Evolutionary conservation across 2,113 vertebrate genomes (phyloP).

Genomic region (Recurvirostra avosetta): DNA sequence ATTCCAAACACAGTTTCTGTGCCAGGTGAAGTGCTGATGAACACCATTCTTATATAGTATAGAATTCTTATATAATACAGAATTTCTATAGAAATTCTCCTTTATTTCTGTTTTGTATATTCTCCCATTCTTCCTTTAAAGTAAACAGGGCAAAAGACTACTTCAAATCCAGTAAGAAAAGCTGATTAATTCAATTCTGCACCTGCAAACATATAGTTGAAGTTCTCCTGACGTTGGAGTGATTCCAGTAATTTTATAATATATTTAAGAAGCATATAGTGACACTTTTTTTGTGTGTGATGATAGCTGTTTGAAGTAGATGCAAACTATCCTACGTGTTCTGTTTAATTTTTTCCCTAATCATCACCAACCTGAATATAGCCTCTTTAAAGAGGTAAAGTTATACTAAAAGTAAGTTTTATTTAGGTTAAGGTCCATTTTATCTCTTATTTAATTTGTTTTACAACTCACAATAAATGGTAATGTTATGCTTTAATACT

Average conservation of each 20-base stretch:
- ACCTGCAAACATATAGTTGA: not conserved
- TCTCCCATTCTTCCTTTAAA: not conserved
- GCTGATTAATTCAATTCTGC: not conserved
- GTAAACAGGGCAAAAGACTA: not conserved
- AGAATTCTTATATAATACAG: too few species aligned
- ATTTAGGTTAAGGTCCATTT: not conserved
- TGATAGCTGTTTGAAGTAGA: not conserved
- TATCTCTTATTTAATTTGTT: not conserved
- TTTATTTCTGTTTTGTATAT: not conserved
- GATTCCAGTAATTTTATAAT: not conserved
- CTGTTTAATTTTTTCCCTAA: not conserved
- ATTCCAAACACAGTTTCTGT: not conserved
- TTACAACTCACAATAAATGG: not conserved
- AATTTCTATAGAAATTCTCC: not conserved
- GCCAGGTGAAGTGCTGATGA: not conserved
- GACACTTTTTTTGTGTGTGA: not conserved
- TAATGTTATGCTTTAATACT: constrained; percentile 3
- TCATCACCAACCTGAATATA: not conserved
- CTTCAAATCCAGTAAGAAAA: not conserved
- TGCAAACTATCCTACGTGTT: not conserved
- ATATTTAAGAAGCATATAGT: not conserved
- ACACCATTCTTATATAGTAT: not conserved
- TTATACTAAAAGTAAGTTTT: not conserved
- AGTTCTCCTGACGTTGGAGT: not conserved
- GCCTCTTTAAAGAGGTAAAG: not conserved